Conservation (phyloP, 2,888 invertebrate genomes). For the Drosophila melanosoma region DNA sequence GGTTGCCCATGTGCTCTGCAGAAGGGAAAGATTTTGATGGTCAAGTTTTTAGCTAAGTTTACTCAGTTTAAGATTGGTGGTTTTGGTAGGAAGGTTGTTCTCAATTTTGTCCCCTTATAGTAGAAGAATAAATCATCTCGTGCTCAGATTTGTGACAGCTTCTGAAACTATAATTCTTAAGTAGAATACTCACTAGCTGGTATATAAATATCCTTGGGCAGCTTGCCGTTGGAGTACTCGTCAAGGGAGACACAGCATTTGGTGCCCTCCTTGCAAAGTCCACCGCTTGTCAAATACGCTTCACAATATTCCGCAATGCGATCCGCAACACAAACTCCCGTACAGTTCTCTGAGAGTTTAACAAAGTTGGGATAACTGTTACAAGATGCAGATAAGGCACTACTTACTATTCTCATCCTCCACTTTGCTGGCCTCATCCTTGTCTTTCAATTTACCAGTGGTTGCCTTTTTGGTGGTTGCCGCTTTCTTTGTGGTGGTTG, state of each 20-base stretch:
- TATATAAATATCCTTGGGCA: conserved; percentile 90
- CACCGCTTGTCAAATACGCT: conserved; percentile 90
- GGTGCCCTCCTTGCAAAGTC: conserved; percentile 90
- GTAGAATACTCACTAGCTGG: conserved; percentile 86
- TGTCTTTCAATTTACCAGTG: conserved; percentile 62
- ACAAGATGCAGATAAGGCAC: background rate
- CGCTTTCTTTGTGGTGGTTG: conserved; percentile 71
- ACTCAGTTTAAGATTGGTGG: background rate
- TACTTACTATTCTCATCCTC: conserved; percentile 74
- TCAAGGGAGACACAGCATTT: conserved; percentile 93
- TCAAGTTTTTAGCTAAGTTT: background rate
- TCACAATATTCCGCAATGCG: conserved; percentile 94
- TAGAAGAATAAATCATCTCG: background rate
- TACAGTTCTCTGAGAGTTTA: conserved; percentile 86
- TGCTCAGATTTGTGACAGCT: too few relatives aligned
- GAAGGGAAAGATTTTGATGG: background rate
- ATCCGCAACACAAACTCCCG: conserved; percentile 93
- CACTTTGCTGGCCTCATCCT: conserved; percentile 65
- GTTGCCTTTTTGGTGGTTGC: conserved; percentile 73
- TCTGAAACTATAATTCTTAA: background rate
- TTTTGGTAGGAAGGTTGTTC: background rate
- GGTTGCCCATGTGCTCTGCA: conserved; percentile 82
- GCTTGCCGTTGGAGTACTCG: conserved; percentile 88
- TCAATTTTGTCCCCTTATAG: background rate
- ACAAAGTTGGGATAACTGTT: background rate